phyloP scores from a whole-genome alignment of 2,888 invertebrate species.

The Embidobia sp. region DNA sequence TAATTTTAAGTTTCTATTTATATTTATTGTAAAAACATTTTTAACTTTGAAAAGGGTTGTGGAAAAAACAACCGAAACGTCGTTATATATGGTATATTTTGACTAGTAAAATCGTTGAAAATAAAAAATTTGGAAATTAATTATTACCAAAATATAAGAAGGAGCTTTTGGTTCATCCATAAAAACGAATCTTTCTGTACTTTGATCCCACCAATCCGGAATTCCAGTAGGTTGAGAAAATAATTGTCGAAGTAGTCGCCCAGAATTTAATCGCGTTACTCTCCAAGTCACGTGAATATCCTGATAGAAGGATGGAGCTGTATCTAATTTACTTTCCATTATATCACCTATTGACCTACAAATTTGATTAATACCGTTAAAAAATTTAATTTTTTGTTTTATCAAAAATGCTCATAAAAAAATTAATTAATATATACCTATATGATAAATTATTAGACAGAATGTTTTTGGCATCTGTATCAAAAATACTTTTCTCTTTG shows the following conservation, averaged over 20 bases:
- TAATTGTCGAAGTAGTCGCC: constrained; percentile 86
- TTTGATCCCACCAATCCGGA: constrained; percentile 87
- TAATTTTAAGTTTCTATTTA: too few species aligned
- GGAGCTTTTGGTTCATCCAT: constrained; percentile 88
- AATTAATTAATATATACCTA: constrained; percentile 64
- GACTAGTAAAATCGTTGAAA: too few species aligned
- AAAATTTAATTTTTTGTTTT: neutral
- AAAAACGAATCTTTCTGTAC: constrained; percentile 89
- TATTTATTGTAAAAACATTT: too few species aligned
- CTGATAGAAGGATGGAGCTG: constrained; percentile 68
- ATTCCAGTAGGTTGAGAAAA: constrained; percentile 88
- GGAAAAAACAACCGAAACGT: too few species aligned
- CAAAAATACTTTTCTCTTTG: constrained; percentile 84
- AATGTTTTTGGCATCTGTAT: constrained; percentile 85
- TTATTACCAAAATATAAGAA: constrained; percentile 85
- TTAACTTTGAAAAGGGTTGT: too few species aligned
- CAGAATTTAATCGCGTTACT: constrained; percentile 89
- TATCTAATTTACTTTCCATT: constrained; percentile 70
- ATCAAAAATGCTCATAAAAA: neutral
- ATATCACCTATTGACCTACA: constrained; percentile 72
- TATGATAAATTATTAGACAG: constrained; percentile 75
- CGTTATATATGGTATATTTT: too few species aligned
- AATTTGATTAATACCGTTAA: constrained; percentile 13
- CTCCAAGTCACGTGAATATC: constrained; percentile 84
- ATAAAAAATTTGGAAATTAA: too few species aligned